Evolutionary conservation across 2,113 vertebrate genomes (phyloP).

Genomic region (Hipposideros armiger): DNA sequence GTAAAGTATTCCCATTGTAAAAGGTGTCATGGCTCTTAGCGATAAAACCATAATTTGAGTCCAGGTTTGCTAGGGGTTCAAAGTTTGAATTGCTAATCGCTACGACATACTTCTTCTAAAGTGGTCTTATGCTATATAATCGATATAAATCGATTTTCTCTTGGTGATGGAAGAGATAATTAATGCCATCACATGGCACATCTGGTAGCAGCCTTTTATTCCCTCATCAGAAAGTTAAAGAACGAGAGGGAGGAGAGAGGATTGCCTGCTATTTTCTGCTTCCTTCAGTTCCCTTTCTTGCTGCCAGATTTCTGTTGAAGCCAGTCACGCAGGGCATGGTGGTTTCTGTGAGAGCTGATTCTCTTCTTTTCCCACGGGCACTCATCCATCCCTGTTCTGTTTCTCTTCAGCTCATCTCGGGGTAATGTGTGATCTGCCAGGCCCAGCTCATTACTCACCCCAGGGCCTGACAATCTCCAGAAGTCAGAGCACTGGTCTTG

Average conservation of each 20-base stretch:
- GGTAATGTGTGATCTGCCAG: slow-evolving; percentile 56
- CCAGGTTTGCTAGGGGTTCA: background rate
- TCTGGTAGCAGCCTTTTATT: slow-evolving; percentile 51
- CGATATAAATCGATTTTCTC: slow-evolving; percentile 1
- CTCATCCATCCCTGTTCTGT: slow-evolving; percentile 70
- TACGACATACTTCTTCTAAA: background rate
- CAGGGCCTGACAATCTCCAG: slow-evolving; percentile 66
- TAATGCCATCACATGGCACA: background rate
- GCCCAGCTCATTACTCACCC: slow-evolving; percentile 61
- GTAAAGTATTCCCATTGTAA: background rate
- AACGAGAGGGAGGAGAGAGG: background rate
- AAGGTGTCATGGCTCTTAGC: background rate
- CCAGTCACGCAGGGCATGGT: background rate
- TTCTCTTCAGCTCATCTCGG: slow-evolving; percentile 69
- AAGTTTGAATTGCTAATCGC: background rate
- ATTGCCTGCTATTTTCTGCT: background rate
- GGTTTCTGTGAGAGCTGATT: slow-evolving; percentile 73
- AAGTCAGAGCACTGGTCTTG: slow-evolving; percentile 51
- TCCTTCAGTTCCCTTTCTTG: slow-evolving; percentile 26
- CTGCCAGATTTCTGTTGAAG: slow-evolving; percentile 68
- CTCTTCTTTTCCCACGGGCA: slow-evolving; percentile 72
- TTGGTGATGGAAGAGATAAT: slow-evolving; percentile 52
- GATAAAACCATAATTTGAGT: slow-evolving; percentile 8
- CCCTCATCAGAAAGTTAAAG: slow-evolving; percentile 47
- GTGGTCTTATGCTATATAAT: background rate